phyloP scores from a whole-genome alignment of 1,140 invertebrate genomes.

The Anastrepha ludens region DNA sequence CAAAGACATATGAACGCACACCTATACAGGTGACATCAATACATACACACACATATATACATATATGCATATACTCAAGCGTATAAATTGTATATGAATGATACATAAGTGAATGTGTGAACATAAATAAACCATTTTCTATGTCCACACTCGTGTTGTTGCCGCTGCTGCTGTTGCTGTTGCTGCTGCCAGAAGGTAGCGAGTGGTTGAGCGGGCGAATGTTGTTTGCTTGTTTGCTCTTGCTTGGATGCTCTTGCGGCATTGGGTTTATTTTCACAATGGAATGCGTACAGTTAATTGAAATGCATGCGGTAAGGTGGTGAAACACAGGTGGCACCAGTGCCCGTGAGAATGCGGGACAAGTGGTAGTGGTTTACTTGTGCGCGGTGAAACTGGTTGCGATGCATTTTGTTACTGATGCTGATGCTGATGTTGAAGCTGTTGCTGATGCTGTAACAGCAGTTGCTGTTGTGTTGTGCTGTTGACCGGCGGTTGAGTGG shows the following conservation, averaged over 20 bases:
- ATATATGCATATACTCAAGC: not conserved
- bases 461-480: not conserved
- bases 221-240: not conserved
- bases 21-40: not conserved
- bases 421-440: not conserved
- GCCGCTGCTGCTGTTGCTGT: not conserved
- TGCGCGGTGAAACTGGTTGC: not conserved
- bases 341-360: not conserved
- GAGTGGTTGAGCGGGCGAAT: not conserved
- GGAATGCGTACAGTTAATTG: slow-evolving; percentile 57
- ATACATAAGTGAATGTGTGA: not conserved
- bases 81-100: slow-evolving; percentile 1
- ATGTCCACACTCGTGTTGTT: slow-evolving; percentile 12
- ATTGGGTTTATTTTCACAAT: slow-evolving; percentile 51
- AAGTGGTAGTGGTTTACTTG: not conserved
- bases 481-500: slow-evolving; percentile 7
- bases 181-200: not conserved
- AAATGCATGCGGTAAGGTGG: slow-evolving; percentile 56
- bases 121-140: slow-evolving; percentile 37
- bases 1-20: not conserved
- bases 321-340: slow-evolving; percentile 25
- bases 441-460: not conserved
- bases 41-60: not conserved
- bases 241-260: not conserved
- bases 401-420: not conserved